Base-by-base conservation (phyloP, 2,888 invertebrate species). In the Aphodius granarius region DNA sequence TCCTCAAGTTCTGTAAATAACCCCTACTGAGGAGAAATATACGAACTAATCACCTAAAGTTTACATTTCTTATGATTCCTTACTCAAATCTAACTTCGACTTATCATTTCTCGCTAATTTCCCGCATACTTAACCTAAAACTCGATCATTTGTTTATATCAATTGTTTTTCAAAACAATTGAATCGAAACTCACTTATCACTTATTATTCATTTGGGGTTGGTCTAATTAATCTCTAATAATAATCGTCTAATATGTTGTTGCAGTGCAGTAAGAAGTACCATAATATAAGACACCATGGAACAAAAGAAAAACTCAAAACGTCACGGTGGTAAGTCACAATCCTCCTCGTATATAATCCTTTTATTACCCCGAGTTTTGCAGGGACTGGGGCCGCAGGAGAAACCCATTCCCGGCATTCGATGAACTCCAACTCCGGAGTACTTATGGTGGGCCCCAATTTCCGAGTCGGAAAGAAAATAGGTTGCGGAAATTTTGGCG, bases 391-490 rank as follows among this genome's bases (percentile, higher is more conserved):
- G 13, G 72, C 78, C 21, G 90, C 91, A 88, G 90, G 90, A 86
- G 90, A 90, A 84, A 93, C 94, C 91, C 94, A 95, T 89, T 91
- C 94, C 94, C 91, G 94, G 88, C 94, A 94, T 88, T 94, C 94
- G 84, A 94, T 94, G 87, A 81, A 81, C 73, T 93, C 94, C 87
- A 93, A 92, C 83, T 94, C 94, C 85, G 95, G 94, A 87, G 95
- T 98, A 85, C 92, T 99, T 86, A 99, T 99, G 98, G 99, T 99
- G 85, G 99, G 99, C 84, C 99, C 99, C 86, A 99, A 99, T 91
- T 99, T 98, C 90, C 95, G 98, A 88, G 99, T 99, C 86, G 99
- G 99, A 85, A 99, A 99, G 91, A 99, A 99, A 91, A 99, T 99
- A 87, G 99, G 99, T 88, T 98, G 97, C 91, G 99, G 99, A 85